Evolutionary conservation across 2,888 invertebrate genomes (phyloP), one percentile per base, ranked within the genome.

Genomic region (Xanthorhoe spadicearia): DNA sequence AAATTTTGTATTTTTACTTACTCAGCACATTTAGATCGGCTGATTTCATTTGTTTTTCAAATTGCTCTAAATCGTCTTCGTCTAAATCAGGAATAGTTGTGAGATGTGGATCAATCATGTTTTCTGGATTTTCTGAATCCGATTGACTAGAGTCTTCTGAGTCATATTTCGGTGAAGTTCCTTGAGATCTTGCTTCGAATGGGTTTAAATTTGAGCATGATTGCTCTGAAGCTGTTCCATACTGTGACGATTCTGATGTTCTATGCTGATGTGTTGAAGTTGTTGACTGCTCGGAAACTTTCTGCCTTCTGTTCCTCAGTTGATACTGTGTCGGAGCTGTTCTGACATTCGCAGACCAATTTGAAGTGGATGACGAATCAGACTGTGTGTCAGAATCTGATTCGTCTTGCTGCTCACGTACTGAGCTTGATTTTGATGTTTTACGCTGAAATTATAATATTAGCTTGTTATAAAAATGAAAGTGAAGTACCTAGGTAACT

Each of bases 371-470:
- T 13, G 48, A 18, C 0, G 49, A 50, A 18, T 54, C 49, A 3
- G 59, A 59, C 2, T 61, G 13, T 7, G 62, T 17, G 7, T 48
- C 35, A n/a, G 38, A 56, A n/a, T 60, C 52, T 3, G 58, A 35
- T 56, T 35, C 23, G 19, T 19, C 0, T 50, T 48, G 23, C 38
- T 48, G 53, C 23, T 55, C 57, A 43, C 53, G 63, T 8, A 67
- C 64, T 54, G 65, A 49, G 49, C 43, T 69, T 10, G 61, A 48
- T 49, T 54, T 63, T 50, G 68, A 57, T 19, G 59, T 66, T 65
- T 72, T 72, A 17, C 61, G 66, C 72, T 72, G 61, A 52, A 72
- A 70, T 35, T 6, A 50, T 28, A 64, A 9, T n/a, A 38, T 35
- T 17, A n/a, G n/a, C n/a, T n/a, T n/a, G n/a, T n/a, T n/a, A n/a